These are phyloP conservation scores for Catharus minimus DNA, from an alignment of 2,113 vertebrate species.

Conservation along the genomic window DNA sequence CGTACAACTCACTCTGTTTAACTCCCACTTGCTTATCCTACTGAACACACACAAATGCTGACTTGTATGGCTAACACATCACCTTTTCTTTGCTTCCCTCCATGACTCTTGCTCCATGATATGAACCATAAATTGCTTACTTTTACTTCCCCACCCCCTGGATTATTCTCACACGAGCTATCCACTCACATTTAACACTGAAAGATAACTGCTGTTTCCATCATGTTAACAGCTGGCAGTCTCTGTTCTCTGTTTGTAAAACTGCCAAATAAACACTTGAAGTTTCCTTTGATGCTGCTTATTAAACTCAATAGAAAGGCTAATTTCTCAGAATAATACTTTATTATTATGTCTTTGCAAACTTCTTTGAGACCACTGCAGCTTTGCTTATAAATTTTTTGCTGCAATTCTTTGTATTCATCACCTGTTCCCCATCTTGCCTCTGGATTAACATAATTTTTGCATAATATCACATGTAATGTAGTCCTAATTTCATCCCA, in stretches of 20 bases:
- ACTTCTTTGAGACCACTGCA: not conserved
- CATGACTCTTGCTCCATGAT: not conserved
- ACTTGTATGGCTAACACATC: not conserved
- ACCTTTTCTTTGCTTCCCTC: not conserved
- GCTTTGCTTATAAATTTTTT: not conserved
- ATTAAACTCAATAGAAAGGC: not conserved
- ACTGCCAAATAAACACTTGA: not conserved
- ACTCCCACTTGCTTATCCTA: not conserved
- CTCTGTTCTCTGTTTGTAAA: not conserved
- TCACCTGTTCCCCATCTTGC: not conserved
- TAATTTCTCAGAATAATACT: not conserved
- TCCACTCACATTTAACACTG: not conserved
- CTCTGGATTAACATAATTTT: not conserved
- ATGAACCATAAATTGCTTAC: not conserved
- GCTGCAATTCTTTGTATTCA: not conserved
- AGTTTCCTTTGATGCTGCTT: not conserved
- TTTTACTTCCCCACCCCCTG: fast-evolving
- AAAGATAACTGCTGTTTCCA: not conserved
- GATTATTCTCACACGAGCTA: not conserved
- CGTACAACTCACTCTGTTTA: not conserved
- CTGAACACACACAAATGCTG: not conserved
- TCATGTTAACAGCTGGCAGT: not conserved
- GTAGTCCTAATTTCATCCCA: not conserved
- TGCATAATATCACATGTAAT: not conserved
- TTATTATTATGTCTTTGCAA: not conserved